Conservation (phyloP, 1,140 invertebrate genomes). For the Trachymyrmex cornetzi region DNA sequence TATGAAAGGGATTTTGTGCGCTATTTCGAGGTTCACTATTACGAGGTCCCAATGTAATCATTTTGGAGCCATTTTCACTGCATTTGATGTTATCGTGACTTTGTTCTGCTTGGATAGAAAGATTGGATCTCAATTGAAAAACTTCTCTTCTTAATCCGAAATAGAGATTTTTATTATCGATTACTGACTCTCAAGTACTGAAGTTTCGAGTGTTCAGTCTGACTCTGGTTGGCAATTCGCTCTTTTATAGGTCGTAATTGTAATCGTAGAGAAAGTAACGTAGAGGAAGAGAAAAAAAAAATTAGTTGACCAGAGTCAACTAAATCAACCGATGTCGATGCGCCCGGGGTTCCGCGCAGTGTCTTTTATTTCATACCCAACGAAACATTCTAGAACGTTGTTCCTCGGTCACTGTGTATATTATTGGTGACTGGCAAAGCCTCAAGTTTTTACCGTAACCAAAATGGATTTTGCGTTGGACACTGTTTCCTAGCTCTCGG, state of each 20-base stretch:
- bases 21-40: background rate
- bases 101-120: background rate
- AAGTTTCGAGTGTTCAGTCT: background rate
- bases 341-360: slow-evolving; percentile 4
- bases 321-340: slow-evolving; percentile 38
- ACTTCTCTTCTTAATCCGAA: background rate
- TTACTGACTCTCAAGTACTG: background rate
- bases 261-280: background rate
- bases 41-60: background rate
- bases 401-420: slow-evolving; percentile 56
- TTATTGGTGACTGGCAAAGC: slow-evolving; percentile 51
- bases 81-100: no score
- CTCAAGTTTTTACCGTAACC: slow-evolving; percentile 56
- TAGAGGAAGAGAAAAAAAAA: background rate
- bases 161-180: background rate
- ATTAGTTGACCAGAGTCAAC: slow-evolving; percentile 10
- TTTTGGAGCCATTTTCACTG: no score
- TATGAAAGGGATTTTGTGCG: background rate
- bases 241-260: background rate
- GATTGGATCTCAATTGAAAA: slow-evolving; percentile 10
- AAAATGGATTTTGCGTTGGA: slow-evolving; percentile 58
- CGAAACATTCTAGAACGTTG: slow-evolving; percentile 67
- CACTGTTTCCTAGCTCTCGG: slow-evolving; percentile 51
- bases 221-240: slow-evolving; percentile 4
- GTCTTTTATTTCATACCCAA: slow-evolving; percentile 63